Percentiles rank a stretch among this genome's conserved stretches.
Conservation (phyloP, 2,113 vertebrate genomes). For the Cettia cetti region DNA sequence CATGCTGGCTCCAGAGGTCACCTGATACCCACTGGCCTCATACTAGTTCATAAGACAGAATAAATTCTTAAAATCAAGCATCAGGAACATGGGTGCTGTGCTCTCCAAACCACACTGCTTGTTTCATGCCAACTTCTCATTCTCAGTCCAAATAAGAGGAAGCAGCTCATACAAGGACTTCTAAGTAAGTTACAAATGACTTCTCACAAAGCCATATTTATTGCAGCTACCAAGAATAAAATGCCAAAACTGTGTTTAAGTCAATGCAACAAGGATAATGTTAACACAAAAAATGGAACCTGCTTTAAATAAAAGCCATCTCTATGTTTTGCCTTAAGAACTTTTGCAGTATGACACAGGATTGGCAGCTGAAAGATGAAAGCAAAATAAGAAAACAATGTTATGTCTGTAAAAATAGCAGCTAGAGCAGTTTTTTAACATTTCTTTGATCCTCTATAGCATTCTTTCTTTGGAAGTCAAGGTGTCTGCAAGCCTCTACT, state of each 20-base stretch:
- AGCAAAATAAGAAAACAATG: not conserved
- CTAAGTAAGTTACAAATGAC: not conserved
- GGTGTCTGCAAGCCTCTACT: not conserved
- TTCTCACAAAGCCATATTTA: not conserved
- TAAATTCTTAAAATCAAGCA: not conserved
- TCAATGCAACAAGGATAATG: not conserved
- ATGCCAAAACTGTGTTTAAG: conserved; percentile 18
- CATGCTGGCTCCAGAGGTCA: not conserved
- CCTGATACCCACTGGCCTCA: not conserved
- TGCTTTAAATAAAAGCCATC: not conserved
- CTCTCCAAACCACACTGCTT: not conserved
- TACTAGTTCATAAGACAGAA: not conserved
- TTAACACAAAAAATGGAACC: not conserved
- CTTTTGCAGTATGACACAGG: not conserved
- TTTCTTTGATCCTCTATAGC: not conserved
- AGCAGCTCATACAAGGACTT: not conserved
- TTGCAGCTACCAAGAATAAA: conserved; percentile 14
- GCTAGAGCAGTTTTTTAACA: not conserved
- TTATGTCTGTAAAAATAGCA: not conserved
- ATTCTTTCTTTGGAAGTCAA: not conserved
- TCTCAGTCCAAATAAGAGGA: not conserved
- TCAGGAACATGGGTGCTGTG: not conserved
- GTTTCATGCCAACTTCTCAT: not conserved
- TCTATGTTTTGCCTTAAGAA: not conserved
- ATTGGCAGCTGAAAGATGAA: not conserved